Conservation (phyloP, 2,797 vertebrate genomes). For the Gadopsis bispinosus region DNA sequence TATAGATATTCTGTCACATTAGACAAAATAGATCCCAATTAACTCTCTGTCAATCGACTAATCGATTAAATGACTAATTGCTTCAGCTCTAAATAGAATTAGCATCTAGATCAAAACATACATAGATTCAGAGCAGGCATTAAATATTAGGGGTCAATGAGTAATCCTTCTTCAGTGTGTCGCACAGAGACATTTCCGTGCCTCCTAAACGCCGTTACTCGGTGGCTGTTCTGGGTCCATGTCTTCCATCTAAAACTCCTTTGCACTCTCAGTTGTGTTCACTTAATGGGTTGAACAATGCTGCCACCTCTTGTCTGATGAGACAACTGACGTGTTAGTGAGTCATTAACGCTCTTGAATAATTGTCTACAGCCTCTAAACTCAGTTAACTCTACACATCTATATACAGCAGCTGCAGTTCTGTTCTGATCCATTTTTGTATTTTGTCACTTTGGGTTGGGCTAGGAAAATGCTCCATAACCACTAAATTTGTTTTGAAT, state of each 20-base stretch:
- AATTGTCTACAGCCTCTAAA: not conserved
- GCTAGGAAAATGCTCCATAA: slow-evolving; percentile 39
- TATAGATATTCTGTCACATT: not conserved
- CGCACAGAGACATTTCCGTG: not conserved
- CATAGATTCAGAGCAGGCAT: not conserved
- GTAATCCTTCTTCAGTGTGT: slow-evolving; percentile 2
- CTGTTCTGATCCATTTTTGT: not conserved
- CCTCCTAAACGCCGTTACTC: not conserved
- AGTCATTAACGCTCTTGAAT: not conserved
- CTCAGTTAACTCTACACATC: not conserved
- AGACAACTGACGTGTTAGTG: slow-evolving; percentile 30
- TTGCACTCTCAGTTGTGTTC: not conserved
- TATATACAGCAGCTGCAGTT: not conserved
- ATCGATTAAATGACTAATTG: too few relatives aligned
- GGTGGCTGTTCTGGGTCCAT: accelerated
- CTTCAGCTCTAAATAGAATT: not conserved
- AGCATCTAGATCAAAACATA: not conserved
- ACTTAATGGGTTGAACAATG: slow-evolving; percentile 57
- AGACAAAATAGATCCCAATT: not conserved
- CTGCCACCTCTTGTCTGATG: slow-evolving; percentile 71
- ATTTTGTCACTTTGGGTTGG: slow-evolving; percentile 23
- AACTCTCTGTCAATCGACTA: not conserved
- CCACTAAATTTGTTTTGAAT: slow-evolving; percentile 57
- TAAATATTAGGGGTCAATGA: not conserved
- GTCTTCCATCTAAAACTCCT: not conserved